phyloP scores from a whole-genome alignment of 2,797 vertebrate genomes.

The Microhierax caerulescens region DNA sequence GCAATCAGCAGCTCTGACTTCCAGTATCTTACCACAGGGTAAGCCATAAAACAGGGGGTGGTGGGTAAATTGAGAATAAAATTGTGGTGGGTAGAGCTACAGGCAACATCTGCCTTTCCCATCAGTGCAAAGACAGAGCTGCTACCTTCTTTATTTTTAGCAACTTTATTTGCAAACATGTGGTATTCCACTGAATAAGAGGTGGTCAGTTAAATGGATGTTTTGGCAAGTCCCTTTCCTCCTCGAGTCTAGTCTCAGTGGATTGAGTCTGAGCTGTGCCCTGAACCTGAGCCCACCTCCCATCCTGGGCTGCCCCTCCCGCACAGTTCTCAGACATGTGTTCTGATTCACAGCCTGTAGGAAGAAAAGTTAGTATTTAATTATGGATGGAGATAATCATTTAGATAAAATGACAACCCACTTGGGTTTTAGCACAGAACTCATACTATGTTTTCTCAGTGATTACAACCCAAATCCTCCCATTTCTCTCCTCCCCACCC shows the following conservation, averaged over 20 bases:
- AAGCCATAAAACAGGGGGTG: constrained; percentile 15
- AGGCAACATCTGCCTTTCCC: constrained; percentile 38
- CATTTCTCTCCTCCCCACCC: background rate
- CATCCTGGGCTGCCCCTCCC: accelerated
- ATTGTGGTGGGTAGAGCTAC: background rate
- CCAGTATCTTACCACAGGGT: background rate
- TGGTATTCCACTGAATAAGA: background rate
- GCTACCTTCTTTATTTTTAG: constrained; percentile 26
- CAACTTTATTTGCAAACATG: constrained; percentile 16
- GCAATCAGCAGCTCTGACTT: constrained; percentile 2
- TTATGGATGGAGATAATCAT: background rate
- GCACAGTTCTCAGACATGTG: accelerated
- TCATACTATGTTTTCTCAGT: background rate
- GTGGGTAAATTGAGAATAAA: constrained; percentile 7
- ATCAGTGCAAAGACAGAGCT: constrained; percentile 2
- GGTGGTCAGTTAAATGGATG: constrained; percentile 10
- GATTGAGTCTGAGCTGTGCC: background rate
- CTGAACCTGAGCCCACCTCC: background rate
- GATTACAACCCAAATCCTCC: background rate
- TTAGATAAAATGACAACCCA: background rate
- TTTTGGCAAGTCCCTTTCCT: constrained; percentile 8
- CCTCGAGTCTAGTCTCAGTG: background rate
- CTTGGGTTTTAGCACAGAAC: background rate
- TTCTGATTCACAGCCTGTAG: background rate
- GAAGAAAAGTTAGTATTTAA: background rate